A percentile compares a stretch with the other conserved stretches of the same genome.
These are phyloP conservation scores for Ferdinandea cuprea DNA, from an alignment of 2,888 invertebrate species.

Conservation along the genomic window DNA sequence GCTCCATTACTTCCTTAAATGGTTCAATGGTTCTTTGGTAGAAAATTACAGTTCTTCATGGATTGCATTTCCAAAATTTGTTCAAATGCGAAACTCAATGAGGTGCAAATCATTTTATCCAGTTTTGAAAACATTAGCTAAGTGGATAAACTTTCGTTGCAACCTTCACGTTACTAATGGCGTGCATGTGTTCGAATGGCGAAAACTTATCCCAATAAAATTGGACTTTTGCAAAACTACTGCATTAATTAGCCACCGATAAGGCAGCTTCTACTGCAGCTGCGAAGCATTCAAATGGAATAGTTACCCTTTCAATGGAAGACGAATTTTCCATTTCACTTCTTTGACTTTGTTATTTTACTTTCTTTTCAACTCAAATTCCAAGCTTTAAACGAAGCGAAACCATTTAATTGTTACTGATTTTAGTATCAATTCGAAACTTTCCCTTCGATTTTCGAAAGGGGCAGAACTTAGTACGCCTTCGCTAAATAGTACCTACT, in stretches of 20 bases:
- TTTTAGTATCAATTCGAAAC: neutral
- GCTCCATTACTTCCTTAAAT: too few relatives aligned
- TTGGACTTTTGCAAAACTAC: slow-evolving; percentile 29
- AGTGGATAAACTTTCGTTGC: slow-evolving; percentile 25
- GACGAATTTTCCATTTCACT: slow-evolving; percentile 8
- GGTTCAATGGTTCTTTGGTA: too few relatives aligned
- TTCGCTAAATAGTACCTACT: neutral
- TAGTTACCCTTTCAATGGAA: slow-evolving; percentile 28
- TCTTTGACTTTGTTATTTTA: neutral
- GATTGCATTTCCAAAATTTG: neutral
- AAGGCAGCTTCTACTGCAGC: slow-evolving; percentile 9
- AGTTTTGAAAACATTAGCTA: slow-evolving; percentile 9
- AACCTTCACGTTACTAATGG: slow-evolving; percentile 47
- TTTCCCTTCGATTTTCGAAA: too few relatives aligned
- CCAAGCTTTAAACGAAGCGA: slow-evolving; percentile 10
- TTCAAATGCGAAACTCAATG: slow-evolving; percentile 11
- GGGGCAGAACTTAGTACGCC: neutral
- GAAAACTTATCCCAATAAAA: slow-evolving; percentile 24
- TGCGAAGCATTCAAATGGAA: slow-evolving; percentile 17
- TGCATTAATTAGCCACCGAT: slow-evolving; percentile 58
- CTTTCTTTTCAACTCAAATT: neutral
- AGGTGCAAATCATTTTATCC: slow-evolving; percentile 24
- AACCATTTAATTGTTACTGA: neutral
- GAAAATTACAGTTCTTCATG: neutral
- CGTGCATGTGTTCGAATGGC: slow-evolving; percentile 1